These are phyloP conservation scores for Enteromius thamalakanensis DNA, from an alignment of 2,797 vertebrate genomes.

Conservation along the genomic window DNA sequence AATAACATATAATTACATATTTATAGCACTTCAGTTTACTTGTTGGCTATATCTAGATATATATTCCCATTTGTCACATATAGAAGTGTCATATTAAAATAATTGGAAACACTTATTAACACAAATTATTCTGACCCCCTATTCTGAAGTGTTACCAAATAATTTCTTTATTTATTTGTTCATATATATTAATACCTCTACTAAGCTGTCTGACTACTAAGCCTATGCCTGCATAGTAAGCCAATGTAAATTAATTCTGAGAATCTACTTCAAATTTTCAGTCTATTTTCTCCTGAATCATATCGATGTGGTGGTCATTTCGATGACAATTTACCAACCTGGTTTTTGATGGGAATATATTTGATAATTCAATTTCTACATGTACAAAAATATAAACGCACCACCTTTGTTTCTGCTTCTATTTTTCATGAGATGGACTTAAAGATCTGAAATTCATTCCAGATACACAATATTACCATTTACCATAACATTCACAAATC, in stretches of 20 bases:
- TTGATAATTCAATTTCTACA: constrained; percentile 13
- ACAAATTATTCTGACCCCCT: too few relatives aligned
- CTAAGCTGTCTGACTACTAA: not conserved
- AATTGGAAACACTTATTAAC: too few relatives aligned
- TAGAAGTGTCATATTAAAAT: not conserved
- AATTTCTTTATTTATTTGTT: not conserved
- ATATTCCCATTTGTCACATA: not conserved
- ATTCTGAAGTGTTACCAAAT: too few relatives aligned
- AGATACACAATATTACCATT: too few relatives aligned
- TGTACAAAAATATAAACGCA: too few relatives aligned
- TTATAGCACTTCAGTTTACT: not conserved
- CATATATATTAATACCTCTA: not conserved
- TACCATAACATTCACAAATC: too few relatives aligned
- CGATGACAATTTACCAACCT: not conserved
- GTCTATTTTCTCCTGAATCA: not conserved
- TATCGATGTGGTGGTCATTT: not conserved
- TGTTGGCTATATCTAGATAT: not conserved
- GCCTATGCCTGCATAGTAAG: too few relatives aligned
- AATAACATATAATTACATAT: not conserved
- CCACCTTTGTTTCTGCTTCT: too few relatives aligned
- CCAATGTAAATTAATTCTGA: not conserved
- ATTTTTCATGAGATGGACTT: too few relatives aligned
- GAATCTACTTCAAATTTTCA: constrained; percentile 10
- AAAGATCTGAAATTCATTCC: too few relatives aligned
- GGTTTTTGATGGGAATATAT: not conserved